Evolutionary conservation across 1,140 invertebrate species (phyloP).

Genomic region (Cylas formicarius): DNA sequence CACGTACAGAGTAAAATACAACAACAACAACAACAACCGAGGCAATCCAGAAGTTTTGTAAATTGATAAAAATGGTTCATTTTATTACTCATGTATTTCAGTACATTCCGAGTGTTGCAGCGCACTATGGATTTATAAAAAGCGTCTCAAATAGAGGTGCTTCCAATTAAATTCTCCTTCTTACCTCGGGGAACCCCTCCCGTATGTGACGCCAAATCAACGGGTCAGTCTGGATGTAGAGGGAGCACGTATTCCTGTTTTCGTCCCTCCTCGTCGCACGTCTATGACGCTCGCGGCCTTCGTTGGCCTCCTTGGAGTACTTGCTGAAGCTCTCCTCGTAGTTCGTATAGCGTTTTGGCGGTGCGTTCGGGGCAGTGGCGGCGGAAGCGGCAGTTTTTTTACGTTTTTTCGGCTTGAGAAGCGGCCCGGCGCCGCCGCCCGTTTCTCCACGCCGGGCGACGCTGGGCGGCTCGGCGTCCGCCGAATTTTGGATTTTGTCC

Average conservation of each 20-base stretch:
- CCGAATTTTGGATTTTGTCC: conserved; percentile 84
- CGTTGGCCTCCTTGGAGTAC: conserved; percentile 60
- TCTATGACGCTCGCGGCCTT: conserved; percentile 42
- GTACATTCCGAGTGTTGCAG: no score
- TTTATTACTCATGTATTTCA: no score
- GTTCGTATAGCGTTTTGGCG: conserved; percentile 29
- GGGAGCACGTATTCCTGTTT: conserved; percentile 79
- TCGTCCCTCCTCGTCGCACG: conserved; percentile 46
- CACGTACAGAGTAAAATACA: no score
- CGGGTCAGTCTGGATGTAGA: conserved; percentile 97
- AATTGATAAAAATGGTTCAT: no score
- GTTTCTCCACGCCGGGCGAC: no score
- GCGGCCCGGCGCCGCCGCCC: background rate
- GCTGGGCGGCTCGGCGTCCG: conserved; percentile 51
- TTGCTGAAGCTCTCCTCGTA: conserved; percentile 46
- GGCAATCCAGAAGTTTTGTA: no score
- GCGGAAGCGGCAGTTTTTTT: conserved; percentile 14
- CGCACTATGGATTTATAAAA: no score
- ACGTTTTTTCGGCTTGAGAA: conserved; percentile 11
- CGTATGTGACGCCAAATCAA: conserved; percentile 91
- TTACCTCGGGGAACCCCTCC: conserved; percentile 60
- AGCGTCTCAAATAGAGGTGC: no score
- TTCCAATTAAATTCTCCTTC: no score
- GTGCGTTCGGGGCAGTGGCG: background rate
- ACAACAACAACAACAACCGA: no score